phyloP scores from a whole-genome alignment of 2,113 vertebrate species.

The Laticauda laticaudata region DNA sequence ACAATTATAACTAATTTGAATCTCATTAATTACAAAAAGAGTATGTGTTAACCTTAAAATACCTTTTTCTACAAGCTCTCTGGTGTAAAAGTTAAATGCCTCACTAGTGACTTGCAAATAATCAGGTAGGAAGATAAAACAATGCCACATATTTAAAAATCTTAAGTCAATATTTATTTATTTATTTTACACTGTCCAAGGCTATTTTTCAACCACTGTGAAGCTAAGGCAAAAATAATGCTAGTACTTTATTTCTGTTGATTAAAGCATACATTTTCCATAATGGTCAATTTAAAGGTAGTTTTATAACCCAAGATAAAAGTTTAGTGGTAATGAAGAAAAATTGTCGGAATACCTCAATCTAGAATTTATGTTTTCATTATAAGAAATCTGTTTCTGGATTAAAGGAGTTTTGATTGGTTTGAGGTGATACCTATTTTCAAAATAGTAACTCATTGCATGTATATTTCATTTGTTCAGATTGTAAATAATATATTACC shows the following conservation, averaged over 20 bases:
- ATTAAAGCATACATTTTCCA: neutral
- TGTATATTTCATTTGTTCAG: conserved; percentile 41
- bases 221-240: neutral
- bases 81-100: neutral
- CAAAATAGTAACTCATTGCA: conserved; percentile 14
- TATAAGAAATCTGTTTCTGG: neutral
- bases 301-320: neutral
- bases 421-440: conserved; percentile 8
- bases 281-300: neutral
- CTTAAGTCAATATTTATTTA: neutral
- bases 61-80: neutral
- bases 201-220: neutral
- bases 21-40: neutral
- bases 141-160: neutral
- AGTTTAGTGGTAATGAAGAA: neutral
- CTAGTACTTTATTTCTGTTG: neutral
- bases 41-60: neutral
- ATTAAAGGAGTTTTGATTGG: neutral
- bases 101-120: neutral
- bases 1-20: neutral
- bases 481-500: conserved; percentile 39
- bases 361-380: neutral
- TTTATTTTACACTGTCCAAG: neutral
- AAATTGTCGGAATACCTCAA: neutral
- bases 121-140: neutral